These are phyloP conservation scores for Drosophila merina DNA, from an alignment of 2,888 invertebrate species.

Conservation along the genomic window DNA sequence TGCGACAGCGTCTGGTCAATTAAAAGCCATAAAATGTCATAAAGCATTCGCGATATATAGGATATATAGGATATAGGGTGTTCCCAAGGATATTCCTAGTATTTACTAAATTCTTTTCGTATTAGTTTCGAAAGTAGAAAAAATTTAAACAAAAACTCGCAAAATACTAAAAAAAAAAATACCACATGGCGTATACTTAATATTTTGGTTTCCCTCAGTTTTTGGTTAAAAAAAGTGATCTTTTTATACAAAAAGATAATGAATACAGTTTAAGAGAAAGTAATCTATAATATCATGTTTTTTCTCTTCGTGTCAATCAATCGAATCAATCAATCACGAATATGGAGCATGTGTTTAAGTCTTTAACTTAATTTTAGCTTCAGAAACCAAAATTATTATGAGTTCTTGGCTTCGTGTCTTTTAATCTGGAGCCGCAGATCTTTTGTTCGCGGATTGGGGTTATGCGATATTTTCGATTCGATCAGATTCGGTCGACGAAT, in stretches of 20 bases:
- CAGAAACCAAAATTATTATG: conserved; percentile 20
- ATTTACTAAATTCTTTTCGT: background rate
- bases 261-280: conserved; percentile 12
- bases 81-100: background rate
- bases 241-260: background rate
- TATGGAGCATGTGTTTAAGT: conserved; percentile 33
- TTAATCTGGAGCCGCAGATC: conserved; percentile 29
- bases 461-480: conserved; percentile 18
- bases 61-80: conserved; percentile 16
- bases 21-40: conserved; percentile 50
- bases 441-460: conserved; percentile 32
- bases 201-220: background rate
- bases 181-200: conserved; percentile 11
- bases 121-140: background rate
- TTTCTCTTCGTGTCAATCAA: conserved; percentile 15
- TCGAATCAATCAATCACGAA: conserved; percentile 29
- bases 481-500: conserved; percentile 39
- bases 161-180: too few species aligned
- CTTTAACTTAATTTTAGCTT: conserved; percentile 29
- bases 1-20: conserved; percentile 49
- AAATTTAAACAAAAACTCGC: too few species aligned
- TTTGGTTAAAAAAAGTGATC: background rate
- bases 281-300: conserved; percentile 6
- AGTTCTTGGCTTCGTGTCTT: conserved; percentile 30
- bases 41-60: conserved; percentile 27